Conservation (phyloP, 2,888 invertebrate species). For the Caenorhabditis virilis region DNA sequence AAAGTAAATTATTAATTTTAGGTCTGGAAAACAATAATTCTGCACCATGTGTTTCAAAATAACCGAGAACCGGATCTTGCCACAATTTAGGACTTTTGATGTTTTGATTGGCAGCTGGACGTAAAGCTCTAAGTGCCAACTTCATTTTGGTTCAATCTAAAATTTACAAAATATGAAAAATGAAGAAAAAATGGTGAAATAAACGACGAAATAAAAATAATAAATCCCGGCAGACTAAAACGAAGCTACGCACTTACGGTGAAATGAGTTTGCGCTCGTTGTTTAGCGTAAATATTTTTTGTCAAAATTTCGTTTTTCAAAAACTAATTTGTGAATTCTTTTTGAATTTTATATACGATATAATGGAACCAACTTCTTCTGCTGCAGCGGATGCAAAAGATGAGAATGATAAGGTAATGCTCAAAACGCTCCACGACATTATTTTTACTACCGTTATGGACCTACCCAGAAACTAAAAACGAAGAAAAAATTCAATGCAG, state of each 20-base stretch:
- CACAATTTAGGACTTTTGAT: constrained; percentile 63
- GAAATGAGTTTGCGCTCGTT: constrained; percentile 2
- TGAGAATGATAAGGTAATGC: no score
- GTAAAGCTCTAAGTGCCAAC: constrained; percentile 58
- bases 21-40: neutral
- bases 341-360: no score
- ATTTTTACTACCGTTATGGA: no score
- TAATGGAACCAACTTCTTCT: no score
- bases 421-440: no score
- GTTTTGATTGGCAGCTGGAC: constrained; percentile 68
- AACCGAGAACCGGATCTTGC: constrained; percentile 63
- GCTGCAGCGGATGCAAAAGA: no score
- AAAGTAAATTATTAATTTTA: constrained; percentile 26
- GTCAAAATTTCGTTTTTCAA: no score
- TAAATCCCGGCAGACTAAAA: constrained; percentile 15
- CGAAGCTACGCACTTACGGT: constrained; percentile 21
- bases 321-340: no score
- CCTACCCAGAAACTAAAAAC: no score
- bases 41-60: constrained; percentile 56
- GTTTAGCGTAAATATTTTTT: constrained; percentile 38
- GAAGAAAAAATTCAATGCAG: no score
- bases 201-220: constrained; percentile 2
- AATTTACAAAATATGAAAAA: neutral
- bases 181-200: constrained; percentile 3
- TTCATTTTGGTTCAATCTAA: constrained; percentile 50